phyloP scores from a whole-genome alignment of 2,113 vertebrate species.

The Dasyprocta punctata region DNA sequence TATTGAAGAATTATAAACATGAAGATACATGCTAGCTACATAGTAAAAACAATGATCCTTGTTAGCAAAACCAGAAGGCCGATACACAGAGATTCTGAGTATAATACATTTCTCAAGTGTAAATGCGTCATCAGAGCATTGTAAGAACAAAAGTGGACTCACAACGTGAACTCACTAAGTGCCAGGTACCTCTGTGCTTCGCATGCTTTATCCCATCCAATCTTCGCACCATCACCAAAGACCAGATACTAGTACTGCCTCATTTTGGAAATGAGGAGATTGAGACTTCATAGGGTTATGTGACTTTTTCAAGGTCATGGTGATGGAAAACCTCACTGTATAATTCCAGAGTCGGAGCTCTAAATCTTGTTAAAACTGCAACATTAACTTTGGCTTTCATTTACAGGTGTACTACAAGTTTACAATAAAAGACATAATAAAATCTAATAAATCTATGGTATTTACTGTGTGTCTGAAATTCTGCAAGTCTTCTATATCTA shows the following conservation, averaged over 20 bases:
- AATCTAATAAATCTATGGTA: background rate
- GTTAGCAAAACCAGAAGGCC: constrained; percentile 17
- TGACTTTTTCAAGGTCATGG: background rate
- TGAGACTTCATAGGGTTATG: background rate
- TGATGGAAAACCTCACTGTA: background rate
- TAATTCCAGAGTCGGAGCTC: background rate
- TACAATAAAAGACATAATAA: background rate
- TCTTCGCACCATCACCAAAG: background rate
- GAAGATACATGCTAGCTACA: background rate
- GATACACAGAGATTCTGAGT: background rate
- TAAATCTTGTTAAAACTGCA: background rate
- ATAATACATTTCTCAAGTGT: background rate
- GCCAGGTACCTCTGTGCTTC: background rate
- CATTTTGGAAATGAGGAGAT: background rate
- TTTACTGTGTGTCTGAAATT: background rate
- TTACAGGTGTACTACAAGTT: background rate
- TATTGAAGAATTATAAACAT: constrained; percentile 34
- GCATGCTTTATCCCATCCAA: background rate
- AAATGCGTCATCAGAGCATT: background rate
- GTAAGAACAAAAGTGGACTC: background rate
- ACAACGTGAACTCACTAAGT: background rate
- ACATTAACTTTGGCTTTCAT: background rate
- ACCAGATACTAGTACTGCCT: too few relatives aligned
- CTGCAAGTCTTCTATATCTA: background rate
- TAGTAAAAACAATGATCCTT: background rate